Base-by-base conservation (phyloP, 2,113 vertebrate species). In the Perca schrenkii region DNA sequence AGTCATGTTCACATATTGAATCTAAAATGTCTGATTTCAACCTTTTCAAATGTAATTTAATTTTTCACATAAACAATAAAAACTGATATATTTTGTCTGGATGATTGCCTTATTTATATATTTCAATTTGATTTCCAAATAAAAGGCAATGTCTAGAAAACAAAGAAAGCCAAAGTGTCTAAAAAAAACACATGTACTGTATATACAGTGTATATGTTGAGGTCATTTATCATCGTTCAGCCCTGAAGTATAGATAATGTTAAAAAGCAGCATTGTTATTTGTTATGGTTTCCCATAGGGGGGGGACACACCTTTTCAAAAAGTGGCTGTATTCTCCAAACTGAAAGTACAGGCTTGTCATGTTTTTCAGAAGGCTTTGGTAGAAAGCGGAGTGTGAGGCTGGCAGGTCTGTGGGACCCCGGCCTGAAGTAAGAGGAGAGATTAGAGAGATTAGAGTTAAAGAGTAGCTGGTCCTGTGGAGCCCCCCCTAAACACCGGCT, bases 371-470 rank as follows among this genome's bases (percentile, higher is more conserved):
- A 74, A 21, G 60, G 11, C 43, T 74, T 57, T 31, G 50, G 17
- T 47, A 40, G 56, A 78, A 62, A 21, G 62, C 6, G 50, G 60
- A 81, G 68, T n/a, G n/a, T 65, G 76, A 60, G 79, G 77, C 74
- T 40, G 79, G 54, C 66, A 28, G 74, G 79, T 73, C 74, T 91
- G 90, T 91, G 92, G 86, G 91, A 91, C 86, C 85, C 81, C 36
- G 22, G 86, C 78, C 89, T 82, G 82, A 73, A 86, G 89, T 91
- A 89, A 92, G 88, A 85, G 22, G 57, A 66, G 65, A 88, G 93
- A 86, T 94, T 92, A 93, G 69, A 69, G 88, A 91, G 91, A 88
- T 94, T 91, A 92, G 57, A 89, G 71, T 84, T 93, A 93, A 93
- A 91, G 86, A 93, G 90, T 22, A 86, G 80, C 83, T 90, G 60